Percentiles rank a stretch among this genome's conserved stretches.
Conservation (phyloP, 2,113 vertebrate genomes). For the Notothenia coriiceps region DNA sequence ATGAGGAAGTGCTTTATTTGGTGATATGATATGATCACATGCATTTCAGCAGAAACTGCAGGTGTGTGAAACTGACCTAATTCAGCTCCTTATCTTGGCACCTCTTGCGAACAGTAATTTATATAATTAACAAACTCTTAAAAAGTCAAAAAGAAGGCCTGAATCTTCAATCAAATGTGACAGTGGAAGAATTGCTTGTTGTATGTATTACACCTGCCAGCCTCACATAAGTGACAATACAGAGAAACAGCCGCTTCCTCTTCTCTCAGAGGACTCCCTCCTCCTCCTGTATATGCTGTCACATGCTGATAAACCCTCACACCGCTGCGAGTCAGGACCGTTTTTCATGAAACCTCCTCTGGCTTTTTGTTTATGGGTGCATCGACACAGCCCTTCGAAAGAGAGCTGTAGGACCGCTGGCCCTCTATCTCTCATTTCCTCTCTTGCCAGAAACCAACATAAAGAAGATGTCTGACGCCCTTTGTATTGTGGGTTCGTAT, state of each 20-base stretch:
- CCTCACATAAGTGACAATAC: neutral
- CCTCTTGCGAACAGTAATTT: neutral
- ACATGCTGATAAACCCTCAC: neutral
- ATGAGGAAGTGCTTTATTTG: conserved; percentile 35
- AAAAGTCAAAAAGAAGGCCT: neutral
- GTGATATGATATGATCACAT: neutral
- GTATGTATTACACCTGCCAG: neutral
- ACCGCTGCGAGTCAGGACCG: neutral
- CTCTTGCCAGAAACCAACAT: conserved; percentile 13
- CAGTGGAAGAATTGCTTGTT: neutral
- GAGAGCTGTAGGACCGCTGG: conserved; percentile 2
- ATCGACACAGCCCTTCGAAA: neutral
- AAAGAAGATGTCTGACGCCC: conserved; percentile 66
- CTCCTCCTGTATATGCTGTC: conserved; percentile 19
- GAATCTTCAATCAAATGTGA: neutral
- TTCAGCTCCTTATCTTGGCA: neutral
- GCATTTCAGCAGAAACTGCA: conserved; percentile 40
- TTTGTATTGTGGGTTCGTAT: conserved; percentile 62
- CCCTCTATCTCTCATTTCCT: conserved; percentile 30
- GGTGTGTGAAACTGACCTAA: conserved; percentile 1
- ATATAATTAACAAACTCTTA: neutral
- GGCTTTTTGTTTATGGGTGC: conserved; percentile 18
- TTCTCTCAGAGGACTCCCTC: conserved; percentile 27
- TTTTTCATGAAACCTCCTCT: neutral
- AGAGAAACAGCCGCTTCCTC: conserved; percentile 54